Evolutionary conservation across 2,113 vertebrate species (phyloP), one percentile per base, ranked within the genome.

Genomic region (Halcyon malimbica): DNA sequence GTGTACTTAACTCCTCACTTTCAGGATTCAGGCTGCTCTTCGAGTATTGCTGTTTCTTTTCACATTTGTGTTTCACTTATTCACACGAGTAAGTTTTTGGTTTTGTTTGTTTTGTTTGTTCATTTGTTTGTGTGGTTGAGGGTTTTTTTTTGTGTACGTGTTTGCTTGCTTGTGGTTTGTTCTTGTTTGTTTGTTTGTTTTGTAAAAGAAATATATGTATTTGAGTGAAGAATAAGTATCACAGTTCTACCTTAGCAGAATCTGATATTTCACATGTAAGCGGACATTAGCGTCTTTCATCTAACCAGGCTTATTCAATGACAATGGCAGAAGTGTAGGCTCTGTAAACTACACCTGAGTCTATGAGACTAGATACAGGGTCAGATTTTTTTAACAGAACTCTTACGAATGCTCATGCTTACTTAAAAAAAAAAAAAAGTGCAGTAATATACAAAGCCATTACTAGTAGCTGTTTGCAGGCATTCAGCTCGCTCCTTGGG

Each of bases 11-110:
- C 69, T 59, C 60, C 21, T 75, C 1, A 0, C 39, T 95, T 94
- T 75, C 74, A 57, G 41, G 70, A 42, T 50, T 65, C 16, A 2
- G 54, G 69, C 60, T 77, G 50, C 35, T 93, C 67, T 60, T 81
- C 0, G 8, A 90, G 28, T 24, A 46, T 87, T 89, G 20, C 24
- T 16, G 1, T 53, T 90, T 83, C 42, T 70, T 86, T 77, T 33
- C 33, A 46, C 35, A n/a, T 48, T 77, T 17, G 28, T 62, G 5
- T 54, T 88, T 70, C 39, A 24, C 6, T 84, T 57, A 65, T 29
- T 42, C 10, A 28, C 2, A 1, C 1, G 18, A n/a, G 11, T 10
- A 21, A n/a, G 11, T 10, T 21, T 57, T 12, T 20, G 31, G 56
- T 13, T 35, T 62, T 37, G 33, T 21, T 59, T 59, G 31, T 13